Conservation (phyloP, 2,797 vertebrate species). For the Amblyopsis hoosieri region DNA sequence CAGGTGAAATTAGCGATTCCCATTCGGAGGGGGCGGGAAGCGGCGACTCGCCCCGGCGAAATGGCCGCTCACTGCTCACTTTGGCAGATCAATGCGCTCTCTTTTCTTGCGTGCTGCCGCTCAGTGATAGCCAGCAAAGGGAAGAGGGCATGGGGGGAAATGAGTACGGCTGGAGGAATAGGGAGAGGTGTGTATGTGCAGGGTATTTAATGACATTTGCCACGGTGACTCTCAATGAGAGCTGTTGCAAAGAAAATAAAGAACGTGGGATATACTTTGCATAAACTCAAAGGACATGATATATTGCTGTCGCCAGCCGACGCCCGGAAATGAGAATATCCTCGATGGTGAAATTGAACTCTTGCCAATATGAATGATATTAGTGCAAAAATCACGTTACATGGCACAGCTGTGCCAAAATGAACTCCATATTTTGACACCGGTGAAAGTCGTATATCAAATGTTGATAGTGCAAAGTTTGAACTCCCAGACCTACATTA, state of each 20-base stretch:
- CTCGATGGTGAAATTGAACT: slow-evolving; percentile 63
- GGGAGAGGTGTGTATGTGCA: slow-evolving; percentile 35
- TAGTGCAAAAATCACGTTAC: slow-evolving; percentile 68
- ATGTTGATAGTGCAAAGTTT: slow-evolving; percentile 12
- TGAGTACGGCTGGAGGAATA: slow-evolving; percentile 18
- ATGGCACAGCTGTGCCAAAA: slow-evolving; percentile 56
- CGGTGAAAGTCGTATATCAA: slow-evolving; percentile 39
- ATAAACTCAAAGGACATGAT: slow-evolving; percentile 74
- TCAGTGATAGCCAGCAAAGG: slow-evolving; percentile 79
- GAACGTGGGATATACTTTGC: slow-evolving; percentile 66
- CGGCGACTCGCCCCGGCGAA: slow-evolving; percentile 54
- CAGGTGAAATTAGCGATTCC: slow-evolving; percentile 76
- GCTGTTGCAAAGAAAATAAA: slow-evolving; percentile 78
- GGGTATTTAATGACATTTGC: slow-evolving; percentile 85
- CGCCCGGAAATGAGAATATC: slow-evolving; percentile 73
- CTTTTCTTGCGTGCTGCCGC: slow-evolving; percentile 61
- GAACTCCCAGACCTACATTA: background rate
- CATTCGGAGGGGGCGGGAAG: slow-evolving; percentile 65
- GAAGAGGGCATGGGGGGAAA: slow-evolving; percentile 22
- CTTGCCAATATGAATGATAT: slow-evolving; percentile 69
- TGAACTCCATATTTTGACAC: slow-evolving; percentile 50
- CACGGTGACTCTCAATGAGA: slow-evolving; percentile 72
- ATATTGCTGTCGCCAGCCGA: slow-evolving; percentile 61
- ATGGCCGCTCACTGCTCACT: slow-evolving; percentile 75
- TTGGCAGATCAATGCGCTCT: slow-evolving; percentile 72